These are phyloP conservation scores for Lycocorax pyrrhopterus DNA, from an alignment of 2,113 vertebrate genomes.

Conservation along the genomic window DNA sequence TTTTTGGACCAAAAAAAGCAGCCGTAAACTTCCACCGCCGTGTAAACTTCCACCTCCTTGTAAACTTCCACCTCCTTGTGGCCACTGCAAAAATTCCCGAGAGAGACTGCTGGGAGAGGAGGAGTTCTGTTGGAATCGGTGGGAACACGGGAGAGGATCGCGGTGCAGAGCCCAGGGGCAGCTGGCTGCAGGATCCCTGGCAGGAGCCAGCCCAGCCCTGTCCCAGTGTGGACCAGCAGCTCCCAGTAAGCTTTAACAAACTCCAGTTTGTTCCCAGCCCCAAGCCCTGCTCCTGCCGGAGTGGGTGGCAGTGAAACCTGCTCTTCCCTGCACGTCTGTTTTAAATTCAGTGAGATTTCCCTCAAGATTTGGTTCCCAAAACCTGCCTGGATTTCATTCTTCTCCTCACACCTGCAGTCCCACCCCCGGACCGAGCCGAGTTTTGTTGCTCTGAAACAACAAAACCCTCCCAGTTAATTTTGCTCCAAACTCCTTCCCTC, in stretches of 20 bases:
- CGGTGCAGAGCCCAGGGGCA: neutral
- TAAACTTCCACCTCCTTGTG: neutral
- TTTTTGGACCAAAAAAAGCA: neutral
- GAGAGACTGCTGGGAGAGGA: neutral
- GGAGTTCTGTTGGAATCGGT: neutral
- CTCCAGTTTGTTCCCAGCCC: neutral
- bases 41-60: too few relatives aligned
- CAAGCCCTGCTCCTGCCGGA: neutral
- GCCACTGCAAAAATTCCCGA: rapidly evolving
- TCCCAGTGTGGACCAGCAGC: neutral
- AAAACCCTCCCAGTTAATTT: neutral
- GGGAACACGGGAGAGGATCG: neutral
- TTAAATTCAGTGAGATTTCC: neutral
- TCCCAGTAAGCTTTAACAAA: neutral
- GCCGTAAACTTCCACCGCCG: neutral
- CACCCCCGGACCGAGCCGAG: neutral
- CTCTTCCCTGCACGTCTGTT: neutral
- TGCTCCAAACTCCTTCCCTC: neutral
- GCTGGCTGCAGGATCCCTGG: neutral
- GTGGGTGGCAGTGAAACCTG: neutral
- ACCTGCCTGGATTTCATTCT: neutral
- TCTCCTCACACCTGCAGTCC: neutral
- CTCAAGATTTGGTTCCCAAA: neutral
- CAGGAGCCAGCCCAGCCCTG: neutral
- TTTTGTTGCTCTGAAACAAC: neutral